Base-by-base conservation (phyloP, 2,888 invertebrate genomes). In the Eilema depressum region DNA sequence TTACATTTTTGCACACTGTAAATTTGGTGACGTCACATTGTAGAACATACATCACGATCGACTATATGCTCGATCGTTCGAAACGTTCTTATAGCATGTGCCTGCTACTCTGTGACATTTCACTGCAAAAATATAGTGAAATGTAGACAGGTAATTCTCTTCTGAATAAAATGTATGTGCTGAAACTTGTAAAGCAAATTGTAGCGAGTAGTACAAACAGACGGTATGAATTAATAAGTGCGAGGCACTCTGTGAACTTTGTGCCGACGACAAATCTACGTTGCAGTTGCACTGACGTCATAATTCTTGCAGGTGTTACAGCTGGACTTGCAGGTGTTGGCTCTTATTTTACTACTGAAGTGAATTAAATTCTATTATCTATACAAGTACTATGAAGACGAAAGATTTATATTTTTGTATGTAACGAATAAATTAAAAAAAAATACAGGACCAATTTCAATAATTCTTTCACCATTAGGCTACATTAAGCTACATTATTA, bases 221-320 rank as follows among this genome's bases (percentile, higher is more conserved):
- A 53, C 73, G 66, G 37, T 76, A 70, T 71, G 75, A 80, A 82
- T 75, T 79, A 77, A 75, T 64, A 56, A 75, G 75, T 66, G 68
- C 69, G 60, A 60, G 72, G 56, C 57, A 76, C 59, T 61, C 65
- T 28, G 69, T 61, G 71, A 69, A 76, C 76, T 68, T 71, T 57
- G 67, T 71, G 62, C 72, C 68, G 63, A 66, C 69, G 57, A 63
- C 64, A 66, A 69, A 72, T 28, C 71, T 75, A 66, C 69, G 69
- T 64, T 78, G 74, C 56, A 68, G 71, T 68, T 81, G 72, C 59
- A 68, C 74, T 77, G 75, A 74, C 75, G 81, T 81, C n/a, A 82
- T 81, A 76, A 79, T 80, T 75, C 82, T 77, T 77, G 75, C 78
- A 81, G 85, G 17, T 37, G 37, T 25, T 37, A 10, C 7, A 23